Base-by-base conservation (phyloP, 2,113 vertebrate genomes). In the Parus major region DNA sequence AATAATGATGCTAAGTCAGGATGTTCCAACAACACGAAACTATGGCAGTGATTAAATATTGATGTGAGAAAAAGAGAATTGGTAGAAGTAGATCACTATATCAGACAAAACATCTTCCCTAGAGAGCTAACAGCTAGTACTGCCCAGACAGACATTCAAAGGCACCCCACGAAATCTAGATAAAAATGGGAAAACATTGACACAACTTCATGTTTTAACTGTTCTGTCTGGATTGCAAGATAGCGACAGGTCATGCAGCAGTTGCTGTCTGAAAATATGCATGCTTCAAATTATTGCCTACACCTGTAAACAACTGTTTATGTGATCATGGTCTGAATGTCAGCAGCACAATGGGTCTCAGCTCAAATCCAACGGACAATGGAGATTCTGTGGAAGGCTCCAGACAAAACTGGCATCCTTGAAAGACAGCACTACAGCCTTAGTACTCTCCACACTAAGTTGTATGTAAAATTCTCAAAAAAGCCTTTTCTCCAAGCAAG, bases 281-380 rank as follows among this genome's bases (percentile, higher is more conserved):
- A 20, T 29, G 33, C 12, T 94, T 65, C 33, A 24, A 68, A 82
- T 35, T 44, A 6, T 83, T 56, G 60, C 39, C 57, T 49, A 57
- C 3, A n/a, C 50, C 55, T 90, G 46, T 76, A 91, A 91, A 73
- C 46, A 78, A 20, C 41, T 31, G 7, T 44, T 78, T 33, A 49
- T 19, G 57, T 64, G 41, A 56, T 25, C 33, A 61, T 7, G 3
- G 33, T 29, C 59, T 66, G 41, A 69, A 47, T 35, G 6, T n/a
- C 61, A 82, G 65, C 47, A 85, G 33, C 15, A 29, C 0, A 2
- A 28, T 0, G 0, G 16, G 10, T 44, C 42, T 65, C 1, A 0
- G 15, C 22, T 91, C 46, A 12, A 39, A 41, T 41, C 65, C 69
- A 56, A 64, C 1, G 57, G 31, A 29, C 35, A 53, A 9, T 9